Evolutionary conservation across 2,797 vertebrate species (phyloP).

Genomic region (Mallotus villosus): DNA sequence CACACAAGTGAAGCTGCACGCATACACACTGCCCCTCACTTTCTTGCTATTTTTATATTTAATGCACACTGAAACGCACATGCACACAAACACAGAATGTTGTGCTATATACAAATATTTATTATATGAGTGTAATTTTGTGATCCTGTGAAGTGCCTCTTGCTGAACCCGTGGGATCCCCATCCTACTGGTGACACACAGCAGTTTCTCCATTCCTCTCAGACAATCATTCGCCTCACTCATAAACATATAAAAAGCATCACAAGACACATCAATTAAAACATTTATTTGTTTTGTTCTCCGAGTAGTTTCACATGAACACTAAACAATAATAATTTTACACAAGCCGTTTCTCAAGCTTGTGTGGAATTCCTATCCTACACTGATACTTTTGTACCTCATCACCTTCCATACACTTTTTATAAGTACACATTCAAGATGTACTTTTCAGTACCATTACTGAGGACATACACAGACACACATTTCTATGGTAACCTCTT

Average conservation of each 20-base stretch:
- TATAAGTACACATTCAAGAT: conserved; percentile 46
- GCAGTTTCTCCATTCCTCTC: background rate
- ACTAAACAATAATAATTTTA: conserved; percentile 42
- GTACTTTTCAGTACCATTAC: conserved; percentile 25
- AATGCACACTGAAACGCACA: background rate
- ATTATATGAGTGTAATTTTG: background rate
- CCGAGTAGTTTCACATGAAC: conserved; percentile 50
- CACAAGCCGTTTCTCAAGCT: conserved; percentile 30
- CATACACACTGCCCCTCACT: background rate
- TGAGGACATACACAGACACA: conserved; percentile 16
- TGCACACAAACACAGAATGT: background rate
- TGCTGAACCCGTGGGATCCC: background rate
- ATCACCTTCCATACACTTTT: conserved; percentile 30
- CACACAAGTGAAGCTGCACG: background rate
- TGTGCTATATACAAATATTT: background rate
- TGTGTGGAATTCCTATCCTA: conserved; percentile 24
- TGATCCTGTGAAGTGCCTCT: background rate
- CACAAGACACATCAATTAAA: conserved; percentile 48
- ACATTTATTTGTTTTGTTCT: conserved; percentile 64
- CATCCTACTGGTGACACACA: background rate
- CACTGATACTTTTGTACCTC: conserved; percentile 25
- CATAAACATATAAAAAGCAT: conserved; percentile 3
- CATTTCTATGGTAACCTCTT: conserved; percentile 24
- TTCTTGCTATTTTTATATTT: background rate
- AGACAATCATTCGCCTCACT: background rate